Conservation (phyloP, 2,888 invertebrate species). For the Chironomus tentans region DNA sequence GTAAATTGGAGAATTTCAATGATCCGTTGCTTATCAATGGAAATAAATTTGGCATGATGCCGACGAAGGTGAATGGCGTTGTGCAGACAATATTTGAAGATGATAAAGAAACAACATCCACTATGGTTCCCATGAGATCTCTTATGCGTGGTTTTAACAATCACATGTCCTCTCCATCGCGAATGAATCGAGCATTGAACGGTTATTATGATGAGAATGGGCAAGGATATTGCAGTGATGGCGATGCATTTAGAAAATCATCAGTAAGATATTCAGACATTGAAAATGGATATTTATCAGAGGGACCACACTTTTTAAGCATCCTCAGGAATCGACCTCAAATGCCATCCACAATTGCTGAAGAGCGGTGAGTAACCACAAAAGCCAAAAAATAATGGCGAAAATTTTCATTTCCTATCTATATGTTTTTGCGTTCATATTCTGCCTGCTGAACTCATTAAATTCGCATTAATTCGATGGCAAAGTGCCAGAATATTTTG, state of each 20-base stretch:
- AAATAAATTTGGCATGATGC: slow-evolving; percentile 43
- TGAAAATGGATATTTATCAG: slow-evolving; percentile 89
- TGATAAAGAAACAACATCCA: slow-evolving; percentile 32
- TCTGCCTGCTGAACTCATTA: no score
- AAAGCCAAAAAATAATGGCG: no score
- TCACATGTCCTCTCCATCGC: slow-evolving; percentile 51
- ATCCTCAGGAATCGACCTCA: slow-evolving; percentile 42
- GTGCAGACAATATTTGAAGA: slow-evolving; percentile 38
- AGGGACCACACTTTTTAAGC: slow-evolving; percentile 53
- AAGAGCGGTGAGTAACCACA: slow-evolving; percentile 48
- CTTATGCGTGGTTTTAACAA: slow-evolving; percentile 79
- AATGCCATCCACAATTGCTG: slow-evolving; percentile 45
- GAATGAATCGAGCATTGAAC: slow-evolving; percentile 43
- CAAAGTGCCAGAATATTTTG: no score
- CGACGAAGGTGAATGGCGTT: slow-evolving; percentile 35
- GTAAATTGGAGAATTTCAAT: slow-evolving; percentile 39
- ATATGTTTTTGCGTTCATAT: no score
- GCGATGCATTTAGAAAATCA: slow-evolving; percentile 63
- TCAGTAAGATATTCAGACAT: slow-evolving; percentile 55
- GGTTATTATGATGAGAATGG: slow-evolving; percentile 67
- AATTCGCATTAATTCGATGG: no score
- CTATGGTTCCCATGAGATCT: slow-evolving; percentile 56
- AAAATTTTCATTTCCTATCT: neutral
- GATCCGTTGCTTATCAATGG: slow-evolving; percentile 15
- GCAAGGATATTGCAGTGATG: slow-evolving; percentile 77